Evolutionary conservation across 35 echinoderm and acorn worm genomes (phyloP), one percentile per base, ranked within the genome.

Genomic region (Strongylocentrotus purpuratus): DNA sequence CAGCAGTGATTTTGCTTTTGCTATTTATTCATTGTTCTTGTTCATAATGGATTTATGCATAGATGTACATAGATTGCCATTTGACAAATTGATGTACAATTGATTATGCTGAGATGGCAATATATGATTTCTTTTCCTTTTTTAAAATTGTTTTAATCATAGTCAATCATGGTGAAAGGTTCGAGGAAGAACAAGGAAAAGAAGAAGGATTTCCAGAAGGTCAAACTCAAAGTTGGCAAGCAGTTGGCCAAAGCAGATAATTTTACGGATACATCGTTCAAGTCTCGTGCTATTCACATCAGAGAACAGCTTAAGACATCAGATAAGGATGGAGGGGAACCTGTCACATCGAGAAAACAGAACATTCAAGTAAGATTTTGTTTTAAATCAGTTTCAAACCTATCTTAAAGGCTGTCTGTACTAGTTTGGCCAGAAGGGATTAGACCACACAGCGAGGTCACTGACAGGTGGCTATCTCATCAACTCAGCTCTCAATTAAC

Each of bases 201-300:
- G 91, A 97, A 92, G 94, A 97, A 96, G 45, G 98, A 99, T 31
- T 99, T 99, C 48, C 98, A 99, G 94, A 99, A 99, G 87, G 98
- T 99, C 28, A 99, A 99, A 71, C 88, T 99, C 33, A 99, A 99
- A 78, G 95, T 97, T 31, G 98, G 98, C n/a, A 99, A 99, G 93
- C 95, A 92, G 87, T 97, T 97, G 46, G 96, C 98, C 4, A 89
- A 96, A 85, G 95, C 97, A 31, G 97, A 99, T 46, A 99, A 99
- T 94, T 97, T 98, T 59, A 99, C 98, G 15, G 86, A 95, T 31
- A 97, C 97, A 50, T 95, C 96, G 17, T 99, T 99, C 93, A 99
- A 98, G 60, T 97, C 97, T 88, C 96, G 96, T 86, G 95, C 94
- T 45, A 97, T 99, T 31, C 94, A 95, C 31, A 94, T 99, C 90